Conservation (phyloP, 2,888 invertebrate genomes). For the Hydropsyche betteni region DNA sequence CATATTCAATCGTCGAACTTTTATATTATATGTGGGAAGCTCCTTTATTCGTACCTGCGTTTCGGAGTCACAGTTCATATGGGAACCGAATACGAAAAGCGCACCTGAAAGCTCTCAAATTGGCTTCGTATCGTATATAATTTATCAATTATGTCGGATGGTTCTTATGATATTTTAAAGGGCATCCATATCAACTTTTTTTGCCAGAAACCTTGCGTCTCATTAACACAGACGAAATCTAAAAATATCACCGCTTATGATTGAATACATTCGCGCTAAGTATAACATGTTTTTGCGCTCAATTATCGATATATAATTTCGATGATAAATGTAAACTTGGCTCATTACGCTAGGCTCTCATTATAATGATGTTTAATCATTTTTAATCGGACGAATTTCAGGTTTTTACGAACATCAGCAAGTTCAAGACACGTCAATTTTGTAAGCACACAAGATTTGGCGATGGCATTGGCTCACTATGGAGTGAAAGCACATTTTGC, state of each 20-base stretch:
- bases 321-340: too few relatives aligned
- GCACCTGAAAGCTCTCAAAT: constrained; percentile 6
- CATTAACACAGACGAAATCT: too few relatives aligned
- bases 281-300: too few relatives aligned
- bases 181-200: too few relatives aligned
- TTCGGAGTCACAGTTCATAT: constrained; percentile 14
- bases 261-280: too few relatives aligned
- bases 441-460: constrained; percentile 19
- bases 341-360: neutral
- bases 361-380: constrained; percentile 2
- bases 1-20: constrained; percentile 34
- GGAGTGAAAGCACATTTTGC: constrained; percentile 22
- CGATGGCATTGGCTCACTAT: constrained; percentile 13
- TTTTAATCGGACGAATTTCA: constrained; percentile 19
- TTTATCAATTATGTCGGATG: too few relatives aligned
- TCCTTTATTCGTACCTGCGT: constrained; percentile 40
- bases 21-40: constrained; percentile 32
- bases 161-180: too few relatives aligned
- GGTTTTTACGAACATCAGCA: neutral
- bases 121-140: too few relatives aligned
- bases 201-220: too few relatives aligned
- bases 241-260: too few relatives aligned
- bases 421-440: constrained; percentile 15
- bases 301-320: too few relatives aligned
- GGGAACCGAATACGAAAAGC: constrained; percentile 5